A percentile compares a stretch with the other conserved stretches of the same genome.
Conservation (phyloP, 2,113 vertebrate genomes). For the Misgurnus anguillicaudatus region DNA sequence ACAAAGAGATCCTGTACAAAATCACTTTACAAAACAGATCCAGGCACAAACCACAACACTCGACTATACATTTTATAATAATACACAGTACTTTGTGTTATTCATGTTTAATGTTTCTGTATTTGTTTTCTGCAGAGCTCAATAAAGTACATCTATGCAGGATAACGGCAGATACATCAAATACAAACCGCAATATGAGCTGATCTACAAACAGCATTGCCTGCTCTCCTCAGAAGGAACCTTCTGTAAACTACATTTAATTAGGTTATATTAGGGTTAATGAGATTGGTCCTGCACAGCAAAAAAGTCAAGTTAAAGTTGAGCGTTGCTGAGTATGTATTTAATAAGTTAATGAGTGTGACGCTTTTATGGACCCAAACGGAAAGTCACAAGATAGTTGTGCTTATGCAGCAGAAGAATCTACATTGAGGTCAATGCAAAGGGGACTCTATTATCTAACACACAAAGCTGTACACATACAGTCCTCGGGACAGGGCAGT, state of each 20-base stretch:
- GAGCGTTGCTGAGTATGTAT: conserved; percentile 14
- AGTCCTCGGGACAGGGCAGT: too few species aligned
- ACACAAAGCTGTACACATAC: not conserved
- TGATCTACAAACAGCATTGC: not conserved
- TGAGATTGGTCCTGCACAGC: not conserved
- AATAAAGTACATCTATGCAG: too few species aligned
- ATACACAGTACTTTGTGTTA: too few species aligned
- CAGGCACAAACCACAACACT: conserved; percentile 4
- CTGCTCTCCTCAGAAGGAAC: not conserved
- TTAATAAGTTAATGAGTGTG: conserved; percentile 38
- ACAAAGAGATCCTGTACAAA: conserved; percentile 60
- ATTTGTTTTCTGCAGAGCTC: not conserved
- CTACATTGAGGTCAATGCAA: not conserved
- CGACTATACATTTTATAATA: not conserved
- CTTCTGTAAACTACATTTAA: not conserved
- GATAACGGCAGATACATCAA: too few species aligned
- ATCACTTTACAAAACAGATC: conserved; percentile 1
- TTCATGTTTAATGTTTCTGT: not conserved
- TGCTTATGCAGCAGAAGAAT: conserved; percentile 5
- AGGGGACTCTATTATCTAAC: conserved; percentile 1
- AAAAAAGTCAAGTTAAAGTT: not conserved
- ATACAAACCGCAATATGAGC: not conserved
- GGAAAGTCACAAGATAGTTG: not conserved
- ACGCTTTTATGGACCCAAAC: not conserved
- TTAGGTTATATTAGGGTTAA: not conserved